These are phyloP conservation scores for Ochropleura plecta DNA, from an alignment of 2,888 invertebrate species.

Conservation along the genomic window DNA sequence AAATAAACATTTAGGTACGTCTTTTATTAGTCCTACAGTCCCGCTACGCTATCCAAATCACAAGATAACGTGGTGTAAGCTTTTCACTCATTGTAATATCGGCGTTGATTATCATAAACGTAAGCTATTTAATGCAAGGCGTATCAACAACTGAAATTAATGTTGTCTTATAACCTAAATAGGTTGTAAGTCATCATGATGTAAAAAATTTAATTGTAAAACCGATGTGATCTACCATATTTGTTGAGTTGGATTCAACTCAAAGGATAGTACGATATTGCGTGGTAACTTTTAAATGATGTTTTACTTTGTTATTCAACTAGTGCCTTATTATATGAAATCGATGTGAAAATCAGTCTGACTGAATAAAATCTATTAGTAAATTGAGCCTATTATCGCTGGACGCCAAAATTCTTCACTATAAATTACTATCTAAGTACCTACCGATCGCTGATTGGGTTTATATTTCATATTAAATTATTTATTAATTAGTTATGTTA, in stretches of 20 bases:
- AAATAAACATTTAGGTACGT: slow-evolving; percentile 17
- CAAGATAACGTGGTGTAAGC: slow-evolving; percentile 2
- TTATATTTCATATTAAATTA: slow-evolving; percentile 8
- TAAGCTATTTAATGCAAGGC: not conserved
- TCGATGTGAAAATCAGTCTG: slow-evolving; percentile 14
- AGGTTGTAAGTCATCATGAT: not conserved
- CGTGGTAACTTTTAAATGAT: not conserved
- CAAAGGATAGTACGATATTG: no score
- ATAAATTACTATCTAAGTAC: not conserved
- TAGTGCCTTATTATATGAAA: not conserved
- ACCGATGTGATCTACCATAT: not conserved
- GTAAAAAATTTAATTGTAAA: slow-evolving; percentile 8
- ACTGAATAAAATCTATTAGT: slow-evolving; percentile 10
- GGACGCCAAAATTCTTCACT: not conserved
- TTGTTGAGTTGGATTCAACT: not conserved
- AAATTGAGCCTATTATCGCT: slow-evolving; percentile 6
- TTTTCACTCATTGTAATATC: slow-evolving; percentile 8
- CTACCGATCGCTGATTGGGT: not conserved
- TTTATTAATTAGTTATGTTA: slow-evolving; percentile 4
- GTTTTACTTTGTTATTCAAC: not conserved
- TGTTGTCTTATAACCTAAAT: slow-evolving; percentile 11
- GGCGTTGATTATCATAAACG: slow-evolving; percentile 9
- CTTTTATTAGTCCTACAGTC: slow-evolving; percentile 20
- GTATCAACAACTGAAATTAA: not conserved
- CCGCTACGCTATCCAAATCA: slow-evolving; percentile 1